Base-by-base conservation (phyloP, 2,113 vertebrate species). In the Myanophis thanlyinensis region DNA sequence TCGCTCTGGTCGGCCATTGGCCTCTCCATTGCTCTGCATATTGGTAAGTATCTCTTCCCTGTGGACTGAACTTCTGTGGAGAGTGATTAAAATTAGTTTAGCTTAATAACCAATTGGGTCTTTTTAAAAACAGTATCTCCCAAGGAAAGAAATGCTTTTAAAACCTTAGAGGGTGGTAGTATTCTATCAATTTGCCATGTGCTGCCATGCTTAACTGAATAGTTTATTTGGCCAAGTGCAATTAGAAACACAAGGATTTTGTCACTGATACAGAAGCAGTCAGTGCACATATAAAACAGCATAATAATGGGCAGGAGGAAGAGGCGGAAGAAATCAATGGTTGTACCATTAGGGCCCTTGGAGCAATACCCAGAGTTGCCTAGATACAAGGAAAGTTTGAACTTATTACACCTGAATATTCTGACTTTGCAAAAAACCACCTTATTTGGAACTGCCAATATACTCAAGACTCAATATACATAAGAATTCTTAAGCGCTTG, bases 1-100 rank as follows among this genome's bases (percentile, higher is more conserved):
- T 99, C 99, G 0, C 97, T 99, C 90, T 99, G 99, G 99, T 99
- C 99, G 1, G 99, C 99, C 80, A 99, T 99, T 23, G 99, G 99
- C 89, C 98, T 99, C 94, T 99, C 99, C 97, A 99, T 99, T n/a
- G 99, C 99, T 1, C 98, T 99, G 95, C 99, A 99, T 4, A 96
- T 99, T 47, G 99, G 99, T 99, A 97, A 35, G 98, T 97, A 90
- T 92, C 90, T 93, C 27, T 48, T 3, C 53, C 56, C n/a, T 23
- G 30, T 5, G 2, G n/a, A 22, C 48, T 4, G 12, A n/a, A 15
- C 3, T 7, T 48, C 85, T 18, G 0, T 30, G 46, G 23, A 49
- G 48, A 27, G 35, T 9, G 25, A 49, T 30, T 49, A 22, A 20
- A 9, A 35, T 49, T 87, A 48, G 47, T 47, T 87, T 87, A 15